Percentiles rank a stretch among this genome's conserved stretches.
Conservation (phyloP, 2,113 vertebrate genomes). For the Ifrita kowaldi region DNA sequence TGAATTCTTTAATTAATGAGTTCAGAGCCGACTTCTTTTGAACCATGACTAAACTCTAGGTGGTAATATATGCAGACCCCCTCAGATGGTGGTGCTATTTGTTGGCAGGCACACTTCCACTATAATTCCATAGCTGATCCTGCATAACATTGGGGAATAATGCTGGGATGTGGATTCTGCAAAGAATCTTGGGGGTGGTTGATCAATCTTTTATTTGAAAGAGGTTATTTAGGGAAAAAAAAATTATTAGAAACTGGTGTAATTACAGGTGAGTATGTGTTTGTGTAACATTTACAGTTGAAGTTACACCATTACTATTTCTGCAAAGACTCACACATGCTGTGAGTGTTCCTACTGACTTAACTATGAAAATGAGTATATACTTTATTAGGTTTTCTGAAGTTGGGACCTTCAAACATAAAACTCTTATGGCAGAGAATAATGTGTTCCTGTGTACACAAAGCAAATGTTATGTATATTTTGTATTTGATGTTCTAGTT, state of each 20-base stretch:
- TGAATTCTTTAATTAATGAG: not conserved
- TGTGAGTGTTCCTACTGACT: not conserved
- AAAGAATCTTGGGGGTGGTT: not conserved
- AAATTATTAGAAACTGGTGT: not conserved
- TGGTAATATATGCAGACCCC: not conserved
- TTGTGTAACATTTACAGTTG: not conserved
- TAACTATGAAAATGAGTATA: not conserved
- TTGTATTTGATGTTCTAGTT: not conserved
- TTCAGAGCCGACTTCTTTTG: not conserved
- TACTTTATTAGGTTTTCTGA: not conserved
- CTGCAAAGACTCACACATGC: not conserved
- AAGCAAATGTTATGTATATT: not conserved
- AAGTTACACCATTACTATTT: not conserved
- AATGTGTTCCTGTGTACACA: not conserved
- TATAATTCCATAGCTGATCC: not conserved
- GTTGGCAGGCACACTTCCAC: not conserved
- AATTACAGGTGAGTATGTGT: not conserved
- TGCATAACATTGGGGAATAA: not conserved
- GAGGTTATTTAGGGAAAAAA: not conserved
- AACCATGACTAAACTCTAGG: not conserved
- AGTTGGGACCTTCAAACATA: not conserved
- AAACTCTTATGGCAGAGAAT: not conserved
- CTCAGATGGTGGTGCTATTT: not conserved
- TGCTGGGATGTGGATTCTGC: not conserved
- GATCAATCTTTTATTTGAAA: not conserved